Evolutionary conservation across 1,140 invertebrate genomes (phyloP).

Genomic region (Bursaphelenchus mucronatus): DNA sequence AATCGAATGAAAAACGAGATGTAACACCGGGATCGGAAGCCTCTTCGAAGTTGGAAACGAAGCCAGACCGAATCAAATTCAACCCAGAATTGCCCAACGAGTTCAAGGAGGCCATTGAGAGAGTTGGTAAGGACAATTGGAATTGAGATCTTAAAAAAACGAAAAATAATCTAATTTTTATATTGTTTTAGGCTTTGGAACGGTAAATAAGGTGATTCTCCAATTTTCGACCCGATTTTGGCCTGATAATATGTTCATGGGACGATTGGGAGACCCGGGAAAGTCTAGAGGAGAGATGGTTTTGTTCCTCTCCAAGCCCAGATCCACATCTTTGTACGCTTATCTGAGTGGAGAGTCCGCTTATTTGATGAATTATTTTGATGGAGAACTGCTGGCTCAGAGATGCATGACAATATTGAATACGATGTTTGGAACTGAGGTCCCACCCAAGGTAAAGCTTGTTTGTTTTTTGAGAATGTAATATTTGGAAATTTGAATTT

Average conservation of each 20-base stretch:
- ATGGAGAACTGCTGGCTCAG: conserved; percentile 24
- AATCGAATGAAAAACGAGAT: no score
- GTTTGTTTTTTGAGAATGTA: no score
- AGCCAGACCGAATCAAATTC: conserved; percentile 22
- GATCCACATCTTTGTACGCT: conserved; percentile 27
- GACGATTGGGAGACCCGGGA: background rate
- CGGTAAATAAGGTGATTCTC: no score
- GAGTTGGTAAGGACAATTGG: conserved; percentile 30
- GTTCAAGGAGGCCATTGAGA: conserved; percentile 37
- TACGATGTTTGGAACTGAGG: conserved; percentile 32
- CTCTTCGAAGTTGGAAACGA: background rate
- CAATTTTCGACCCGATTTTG: no score
- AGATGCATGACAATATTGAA: conserved; percentile 29
- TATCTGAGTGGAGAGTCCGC: conserved; percentile 35
- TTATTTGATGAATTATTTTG: conserved; percentile 1
- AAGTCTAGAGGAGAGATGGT: conserved; percentile 35
- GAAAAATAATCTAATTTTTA: no score
- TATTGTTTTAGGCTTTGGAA: no score
- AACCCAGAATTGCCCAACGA: conserved; percentile 33
- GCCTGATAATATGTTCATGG: no score
- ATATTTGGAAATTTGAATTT: conserved; percentile 12
- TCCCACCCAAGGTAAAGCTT: conserved; percentile 27
- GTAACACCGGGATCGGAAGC: no score
- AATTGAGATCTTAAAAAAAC: no score
- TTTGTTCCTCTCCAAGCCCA: conserved; percentile 35